A percentile compares a stretch with the other conserved stretches of the same genome.
phyloP scores from a whole-genome alignment of 2,113 vertebrate genomes.

The Sylvietta virens region DNA sequence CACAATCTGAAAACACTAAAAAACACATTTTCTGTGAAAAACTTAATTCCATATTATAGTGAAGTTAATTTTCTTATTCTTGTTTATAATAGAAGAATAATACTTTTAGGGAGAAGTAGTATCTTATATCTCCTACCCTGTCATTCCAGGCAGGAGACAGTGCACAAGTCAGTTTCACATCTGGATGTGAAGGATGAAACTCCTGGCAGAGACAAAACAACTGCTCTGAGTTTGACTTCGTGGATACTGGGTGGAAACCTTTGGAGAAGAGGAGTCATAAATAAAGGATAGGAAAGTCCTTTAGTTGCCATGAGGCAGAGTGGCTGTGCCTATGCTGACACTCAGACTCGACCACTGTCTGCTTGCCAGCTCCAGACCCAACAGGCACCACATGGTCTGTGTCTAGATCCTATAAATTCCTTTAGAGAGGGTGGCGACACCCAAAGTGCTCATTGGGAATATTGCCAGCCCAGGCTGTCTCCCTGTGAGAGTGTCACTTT shows the following conservation, averaged over 20 bases:
- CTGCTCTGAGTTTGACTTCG: not conserved
- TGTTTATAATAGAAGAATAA: not conserved
- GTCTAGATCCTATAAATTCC: accelerated
- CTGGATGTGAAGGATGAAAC: not conserved
- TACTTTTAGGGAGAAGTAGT: not conserved
- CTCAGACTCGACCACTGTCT: not conserved
- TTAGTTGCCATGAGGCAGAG: not conserved
- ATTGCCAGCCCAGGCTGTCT: not conserved
- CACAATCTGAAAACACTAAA: not conserved
- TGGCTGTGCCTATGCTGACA: not conserved
- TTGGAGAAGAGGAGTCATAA: not conserved
- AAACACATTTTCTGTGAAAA: not conserved
- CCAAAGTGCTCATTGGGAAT: not conserved
- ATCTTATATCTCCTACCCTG: not conserved
- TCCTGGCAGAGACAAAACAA: not conserved
- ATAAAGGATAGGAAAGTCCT: not conserved
- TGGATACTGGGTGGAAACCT: not conserved
- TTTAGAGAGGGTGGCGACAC: not conserved
- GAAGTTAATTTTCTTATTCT: not conserved
- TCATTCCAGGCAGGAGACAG: not conserved
- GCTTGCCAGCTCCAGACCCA: not conserved
- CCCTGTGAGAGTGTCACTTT: not conserved
- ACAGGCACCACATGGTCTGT: not conserved
- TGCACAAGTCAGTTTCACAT: not conserved
- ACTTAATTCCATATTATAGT: not conserved